phyloP scores from a whole-genome alignment of 2,113 vertebrate genomes.

The Nothoprocta perdicaria region DNA sequence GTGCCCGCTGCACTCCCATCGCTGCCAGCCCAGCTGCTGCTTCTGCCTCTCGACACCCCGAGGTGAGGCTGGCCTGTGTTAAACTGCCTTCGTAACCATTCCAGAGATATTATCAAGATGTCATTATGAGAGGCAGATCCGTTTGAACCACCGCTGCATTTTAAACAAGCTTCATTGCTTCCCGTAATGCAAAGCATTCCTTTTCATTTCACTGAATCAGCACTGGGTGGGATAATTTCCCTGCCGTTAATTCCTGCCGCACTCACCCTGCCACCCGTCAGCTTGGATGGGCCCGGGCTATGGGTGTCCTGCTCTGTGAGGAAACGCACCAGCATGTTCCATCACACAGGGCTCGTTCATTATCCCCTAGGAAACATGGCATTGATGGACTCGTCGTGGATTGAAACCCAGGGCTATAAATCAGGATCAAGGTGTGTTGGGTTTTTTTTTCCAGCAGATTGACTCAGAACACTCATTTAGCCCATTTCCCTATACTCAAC shows the following conservation, averaged over 20 bases:
- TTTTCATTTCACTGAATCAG: background rate
- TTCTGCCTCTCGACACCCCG: background rate
- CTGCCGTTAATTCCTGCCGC: background rate
- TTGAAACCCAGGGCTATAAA: background rate
- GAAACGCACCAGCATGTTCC: background rate
- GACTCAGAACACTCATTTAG: background rate
- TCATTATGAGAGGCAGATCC: background rate
- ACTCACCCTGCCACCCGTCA: background rate
- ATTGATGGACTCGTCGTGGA: background rate
- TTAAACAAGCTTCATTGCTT: background rate
- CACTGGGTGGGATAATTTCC: background rate
- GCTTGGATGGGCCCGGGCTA: background rate
- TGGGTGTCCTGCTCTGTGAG: background rate
- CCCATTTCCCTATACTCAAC: background rate
- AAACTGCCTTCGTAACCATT: accelerated
- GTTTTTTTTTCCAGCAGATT: background rate
- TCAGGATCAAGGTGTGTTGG: background rate
- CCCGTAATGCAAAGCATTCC: background rate
- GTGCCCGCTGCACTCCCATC: background rate
- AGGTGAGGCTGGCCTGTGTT: background rate
- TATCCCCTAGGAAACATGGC: background rate
- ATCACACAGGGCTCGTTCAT: background rate
- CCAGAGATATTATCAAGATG: accelerated
- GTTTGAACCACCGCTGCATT: background rate
- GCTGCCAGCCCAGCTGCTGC: accelerated